These are phyloP conservation scores for Temnothorax nylanderi DNA, from an alignment of 1,140 invertebrate genomes.

Conservation along the genomic window DNA sequence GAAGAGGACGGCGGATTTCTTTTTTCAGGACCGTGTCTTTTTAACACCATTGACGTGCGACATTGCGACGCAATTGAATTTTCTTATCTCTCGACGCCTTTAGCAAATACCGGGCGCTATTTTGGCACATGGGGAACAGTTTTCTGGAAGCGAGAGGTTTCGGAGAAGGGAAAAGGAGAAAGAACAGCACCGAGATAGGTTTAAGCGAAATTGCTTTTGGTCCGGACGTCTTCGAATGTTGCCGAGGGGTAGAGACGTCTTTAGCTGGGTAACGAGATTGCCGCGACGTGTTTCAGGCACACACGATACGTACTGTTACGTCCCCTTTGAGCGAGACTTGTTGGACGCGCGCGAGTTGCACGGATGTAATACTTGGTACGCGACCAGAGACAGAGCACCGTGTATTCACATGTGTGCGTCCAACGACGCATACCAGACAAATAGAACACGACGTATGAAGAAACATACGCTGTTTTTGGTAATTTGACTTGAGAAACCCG, in stretches of 20 bases:
- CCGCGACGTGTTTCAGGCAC: constrained; percentile 15
- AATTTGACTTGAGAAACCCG: neutral
- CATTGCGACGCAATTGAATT: constrained; percentile 62
- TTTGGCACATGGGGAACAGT: constrained; percentile 12
- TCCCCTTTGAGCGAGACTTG: constrained; percentile 54
- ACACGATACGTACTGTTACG: constrained; percentile 19
- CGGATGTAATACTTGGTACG: neutral
- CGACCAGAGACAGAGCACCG: neutral
- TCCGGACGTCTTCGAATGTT: constrained; percentile 47
- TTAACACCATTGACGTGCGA: constrained; percentile 15
- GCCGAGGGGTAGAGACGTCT: constrained; percentile 42
- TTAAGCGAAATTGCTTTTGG: constrained; percentile 70
- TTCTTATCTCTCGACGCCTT: constrained; percentile 61
- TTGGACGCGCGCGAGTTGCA: neutral
- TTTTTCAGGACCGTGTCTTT: neutral
- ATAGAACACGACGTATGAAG: neutral
- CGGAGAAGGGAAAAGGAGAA: constrained; percentile 24
- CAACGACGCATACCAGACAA: neutral
- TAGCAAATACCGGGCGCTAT: constrained; percentile 23
- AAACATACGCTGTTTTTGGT: neutral
- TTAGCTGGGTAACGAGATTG: constrained; percentile 68
- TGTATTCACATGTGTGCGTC: neutral
- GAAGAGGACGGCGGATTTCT: neutral
- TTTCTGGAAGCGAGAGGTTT: neutral
- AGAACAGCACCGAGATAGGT: constrained; percentile 27